Conservation (phyloP, 2,113 vertebrate genomes). For the Irena cyanogastra region DNA sequence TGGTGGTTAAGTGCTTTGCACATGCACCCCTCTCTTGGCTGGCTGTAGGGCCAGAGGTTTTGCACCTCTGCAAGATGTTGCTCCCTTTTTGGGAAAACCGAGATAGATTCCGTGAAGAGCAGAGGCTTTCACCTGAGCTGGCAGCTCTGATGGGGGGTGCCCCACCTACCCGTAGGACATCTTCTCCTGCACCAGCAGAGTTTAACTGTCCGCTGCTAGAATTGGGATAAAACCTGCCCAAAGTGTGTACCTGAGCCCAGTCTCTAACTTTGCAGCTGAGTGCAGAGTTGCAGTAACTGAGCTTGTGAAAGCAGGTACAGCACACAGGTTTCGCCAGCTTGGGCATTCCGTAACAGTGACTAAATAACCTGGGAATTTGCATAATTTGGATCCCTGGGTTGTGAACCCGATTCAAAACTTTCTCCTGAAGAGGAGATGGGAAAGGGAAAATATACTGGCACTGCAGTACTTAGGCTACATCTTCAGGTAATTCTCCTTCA, state of each 20-base stretch:
- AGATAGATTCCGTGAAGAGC: neutral
- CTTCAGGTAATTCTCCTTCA: neutral
- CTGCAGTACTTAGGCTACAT: neutral
- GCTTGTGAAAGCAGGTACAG: neutral
- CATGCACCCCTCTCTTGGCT: rapidly evolving
- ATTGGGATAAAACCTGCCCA: neutral
- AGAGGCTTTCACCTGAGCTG: neutral
- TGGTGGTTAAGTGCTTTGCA: rapidly evolving
- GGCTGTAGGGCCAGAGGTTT: neutral
- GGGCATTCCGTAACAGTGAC: neutral
- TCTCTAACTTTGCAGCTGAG: neutral
- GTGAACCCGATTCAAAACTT: neutral
- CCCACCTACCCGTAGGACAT: rapidly evolving
- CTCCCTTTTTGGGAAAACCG: neutral
- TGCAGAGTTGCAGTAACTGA: neutral
- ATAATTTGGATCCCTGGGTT: neutral
- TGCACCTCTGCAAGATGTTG: neutral
- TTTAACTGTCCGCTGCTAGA: neutral
- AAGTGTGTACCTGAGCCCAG: neutral
- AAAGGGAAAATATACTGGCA: neutral
- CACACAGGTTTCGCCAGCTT: neutral
- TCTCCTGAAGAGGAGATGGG: neutral
- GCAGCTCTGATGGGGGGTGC: rapidly evolving
- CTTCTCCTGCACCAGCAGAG: neutral
- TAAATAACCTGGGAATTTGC: neutral